Conservation (phyloP, 2,797 vertebrate genomes). For the Todus mexicanus region DNA sequence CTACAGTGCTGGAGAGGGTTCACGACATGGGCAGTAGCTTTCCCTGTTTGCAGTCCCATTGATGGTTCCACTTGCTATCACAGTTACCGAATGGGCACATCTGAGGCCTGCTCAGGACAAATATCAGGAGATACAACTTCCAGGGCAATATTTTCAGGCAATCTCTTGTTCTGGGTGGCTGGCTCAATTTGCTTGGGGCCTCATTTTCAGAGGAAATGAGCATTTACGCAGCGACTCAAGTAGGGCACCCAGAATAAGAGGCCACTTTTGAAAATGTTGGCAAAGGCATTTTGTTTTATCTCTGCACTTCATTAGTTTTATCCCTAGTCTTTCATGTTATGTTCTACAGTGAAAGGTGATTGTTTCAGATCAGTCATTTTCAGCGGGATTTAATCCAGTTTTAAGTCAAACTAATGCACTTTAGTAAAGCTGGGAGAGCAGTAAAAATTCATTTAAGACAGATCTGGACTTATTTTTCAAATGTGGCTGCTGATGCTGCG, state of each 20-base stretch:
- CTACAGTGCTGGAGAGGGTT: background rate
- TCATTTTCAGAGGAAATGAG: background rate
- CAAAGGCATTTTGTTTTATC: constrained; percentile 12
- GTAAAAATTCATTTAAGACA: background rate
- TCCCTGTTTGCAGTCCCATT: background rate
- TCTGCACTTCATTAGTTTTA: constrained; percentile 21
- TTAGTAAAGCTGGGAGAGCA: constrained; percentile 7
- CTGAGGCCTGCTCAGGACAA: background rate
- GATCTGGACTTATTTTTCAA: background rate
- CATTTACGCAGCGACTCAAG: background rate
- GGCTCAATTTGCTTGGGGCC: background rate
- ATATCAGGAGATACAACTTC: background rate
- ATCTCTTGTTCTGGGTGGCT: background rate
- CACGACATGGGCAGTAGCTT: background rate
- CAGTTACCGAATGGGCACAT: background rate
- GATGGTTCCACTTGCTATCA: background rate
- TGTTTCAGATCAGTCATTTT: constrained; percentile 33
- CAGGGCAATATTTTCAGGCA: background rate
- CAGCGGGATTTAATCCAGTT: constrained; percentile 1
- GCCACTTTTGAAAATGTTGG: background rate
- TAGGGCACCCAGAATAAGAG: background rate
- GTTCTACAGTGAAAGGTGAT: constrained; percentile 1
- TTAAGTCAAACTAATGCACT: constrained; percentile 23
- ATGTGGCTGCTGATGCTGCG: background rate
- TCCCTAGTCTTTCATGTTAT: constrained; percentile 1